Evolutionary conservation across 2,888 invertebrate species (phyloP).

Genomic region (Aproaerema taeniolella): DNA sequence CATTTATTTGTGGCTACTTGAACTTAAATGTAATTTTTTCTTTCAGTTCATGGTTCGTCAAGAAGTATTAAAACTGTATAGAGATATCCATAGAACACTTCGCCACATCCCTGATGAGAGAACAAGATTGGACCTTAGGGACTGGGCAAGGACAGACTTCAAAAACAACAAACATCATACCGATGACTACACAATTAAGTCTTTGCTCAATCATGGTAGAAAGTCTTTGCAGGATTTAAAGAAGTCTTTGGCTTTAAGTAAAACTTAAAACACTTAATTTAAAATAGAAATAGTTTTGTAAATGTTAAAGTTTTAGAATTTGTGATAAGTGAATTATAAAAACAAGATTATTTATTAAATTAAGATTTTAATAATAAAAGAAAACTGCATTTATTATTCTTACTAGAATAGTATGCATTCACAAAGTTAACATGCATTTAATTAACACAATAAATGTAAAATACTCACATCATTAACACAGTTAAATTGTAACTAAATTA

Average conservation of each 20-base stretch:
- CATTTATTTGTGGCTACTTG: not conserved
- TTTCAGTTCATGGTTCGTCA: slow-evolving; percentile 88
- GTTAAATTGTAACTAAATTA: too few relatives aligned
- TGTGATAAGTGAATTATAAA: too few relatives aligned
- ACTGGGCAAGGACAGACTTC: slow-evolving; percentile 87
- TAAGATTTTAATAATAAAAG: too few relatives aligned
- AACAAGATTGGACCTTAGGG: slow-evolving; percentile 80
- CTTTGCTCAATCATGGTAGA: slow-evolving; percentile 82
- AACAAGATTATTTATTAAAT: too few relatives aligned
- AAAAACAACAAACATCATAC: slow-evolving; percentile 81
- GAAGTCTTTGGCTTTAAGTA: slow-evolving; percentile 79
- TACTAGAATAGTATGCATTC: too few relatives aligned
- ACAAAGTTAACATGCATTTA: too few relatives aligned
- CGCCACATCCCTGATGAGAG: slow-evolving; percentile 80
- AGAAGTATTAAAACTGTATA: slow-evolving; percentile 86
- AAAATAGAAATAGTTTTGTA: too few relatives aligned
- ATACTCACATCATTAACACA: too few relatives aligned
- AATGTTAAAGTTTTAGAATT: too few relatives aligned
- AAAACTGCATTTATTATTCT: too few relatives aligned
- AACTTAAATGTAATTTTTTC: not conserved
- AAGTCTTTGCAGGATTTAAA: slow-evolving; percentile 82
- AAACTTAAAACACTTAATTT: not conserved
- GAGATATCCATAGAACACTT: slow-evolving; percentile 83
- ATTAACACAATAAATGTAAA: too few relatives aligned
- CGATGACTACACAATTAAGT: slow-evolving; percentile 85